Conservation (phyloP, 2,797 vertebrate species). For the Chloroceryle amazona region DNA sequence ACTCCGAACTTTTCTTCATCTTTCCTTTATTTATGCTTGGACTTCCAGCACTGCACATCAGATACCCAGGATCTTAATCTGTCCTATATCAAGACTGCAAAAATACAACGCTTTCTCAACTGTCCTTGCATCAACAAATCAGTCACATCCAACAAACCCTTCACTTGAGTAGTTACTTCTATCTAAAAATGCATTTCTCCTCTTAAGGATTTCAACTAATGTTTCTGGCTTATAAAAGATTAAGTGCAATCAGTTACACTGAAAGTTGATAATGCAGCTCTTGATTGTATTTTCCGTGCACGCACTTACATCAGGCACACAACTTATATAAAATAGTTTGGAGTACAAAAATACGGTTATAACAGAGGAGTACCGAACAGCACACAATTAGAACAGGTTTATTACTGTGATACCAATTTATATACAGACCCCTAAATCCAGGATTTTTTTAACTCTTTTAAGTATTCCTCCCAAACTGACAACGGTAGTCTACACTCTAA, state of each 20-base stretch:
- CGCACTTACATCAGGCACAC: conserved; percentile 62
- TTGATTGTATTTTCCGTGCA: conserved; percentile 49
- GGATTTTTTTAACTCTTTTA: conserved; percentile 42
- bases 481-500: conserved; percentile 67
- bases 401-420: conserved; percentile 77
- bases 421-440: conserved; percentile 77
- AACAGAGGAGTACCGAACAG: conserved; percentile 76
- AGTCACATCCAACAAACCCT: conserved; percentile 58
- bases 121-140: conserved; percentile 37
- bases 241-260: conserved; percentile 72
- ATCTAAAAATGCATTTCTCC: conserved; percentile 58
- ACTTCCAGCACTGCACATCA: conserved; percentile 65
- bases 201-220: conserved; percentile 30
- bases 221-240: conserved; percentile 74
- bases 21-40: conserved; percentile 74
- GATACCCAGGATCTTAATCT: conserved; percentile 36
- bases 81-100: conserved; percentile 13
- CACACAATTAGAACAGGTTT: conserved; percentile 80
- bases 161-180: conserved; percentile 36
- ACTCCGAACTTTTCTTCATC: conserved; percentile 66
- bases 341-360: conserved; percentile 83
- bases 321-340: conserved; percentile 64
- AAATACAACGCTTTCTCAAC: neutral
- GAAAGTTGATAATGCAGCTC: conserved; percentile 54
- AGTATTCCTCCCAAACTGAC: conserved; percentile 65